phyloP scores from a whole-genome alignment of 1,140 invertebrate species.

The Zaprionus nigranus region DNA sequence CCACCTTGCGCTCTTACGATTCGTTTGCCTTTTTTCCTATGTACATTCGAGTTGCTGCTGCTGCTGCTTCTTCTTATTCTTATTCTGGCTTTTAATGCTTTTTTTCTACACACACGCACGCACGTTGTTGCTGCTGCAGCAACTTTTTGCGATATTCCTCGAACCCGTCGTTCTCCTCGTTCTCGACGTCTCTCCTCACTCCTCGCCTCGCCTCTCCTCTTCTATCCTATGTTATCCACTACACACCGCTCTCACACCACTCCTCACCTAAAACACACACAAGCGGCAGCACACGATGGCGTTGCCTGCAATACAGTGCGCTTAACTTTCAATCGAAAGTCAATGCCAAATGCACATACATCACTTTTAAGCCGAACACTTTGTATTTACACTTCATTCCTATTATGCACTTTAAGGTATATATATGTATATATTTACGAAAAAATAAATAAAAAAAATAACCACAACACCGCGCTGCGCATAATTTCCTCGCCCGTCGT shows the following conservation, averaged over 20 bases:
- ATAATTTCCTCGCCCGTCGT: constrained; percentile 50
- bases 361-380: constrained; percentile 44
- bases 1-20: constrained; percentile 56
- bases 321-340: constrained; percentile 42
- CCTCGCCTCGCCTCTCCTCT: constrained; percentile 6
- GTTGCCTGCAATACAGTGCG: constrained; percentile 37
- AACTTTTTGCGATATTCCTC: constrained; percentile 62
- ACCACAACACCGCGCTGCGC: constrained; percentile 51
- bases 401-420: constrained; percentile 57
- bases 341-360: constrained; percentile 39
- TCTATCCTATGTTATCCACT: neutral
- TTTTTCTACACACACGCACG: constrained; percentile 40
- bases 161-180: constrained; percentile 49
- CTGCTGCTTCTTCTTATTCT: constrained; percentile 28
- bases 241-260: constrained; percentile 13
- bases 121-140: constrained; percentile 70
- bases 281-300: constrained; percentile 30
- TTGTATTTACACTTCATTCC: constrained; percentile 52
- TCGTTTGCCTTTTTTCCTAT: constrained; percentile 32
- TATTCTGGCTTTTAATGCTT: constrained; percentile 50
- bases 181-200: constrained; percentile 11
- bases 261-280: constrained; percentile 12
- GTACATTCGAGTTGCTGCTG: constrained; percentile 24
- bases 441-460: constrained; percentile 76
- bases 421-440: constrained; percentile 57